Evolutionary conservation across 2,888 invertebrate genomes (phyloP), one percentile per base, ranked within the genome.

Genomic region (Drosophila acutilabella): DNA sequence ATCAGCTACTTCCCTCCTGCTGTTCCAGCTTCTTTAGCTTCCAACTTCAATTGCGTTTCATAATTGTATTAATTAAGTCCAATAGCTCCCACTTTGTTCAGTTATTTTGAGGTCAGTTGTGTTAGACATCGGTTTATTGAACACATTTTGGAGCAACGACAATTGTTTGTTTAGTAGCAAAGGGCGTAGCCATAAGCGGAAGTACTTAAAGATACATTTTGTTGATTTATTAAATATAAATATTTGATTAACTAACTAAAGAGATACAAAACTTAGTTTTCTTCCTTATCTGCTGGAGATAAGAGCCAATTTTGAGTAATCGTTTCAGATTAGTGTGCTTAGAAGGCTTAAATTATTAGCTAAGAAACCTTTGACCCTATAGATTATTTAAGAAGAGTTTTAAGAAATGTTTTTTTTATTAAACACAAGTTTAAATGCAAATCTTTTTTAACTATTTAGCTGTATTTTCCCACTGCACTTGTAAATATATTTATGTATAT

Each of bases 1-100:
- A 71, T 74, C 74, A 60, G 56, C 8, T 11, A 2, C 0, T 47
- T 7, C n/a, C 47, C 26, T 30, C 5, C 42, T n/a, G 11, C 36
- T 16, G 10, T n/a, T 41, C 6, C 50, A 53, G 30, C 61, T 30
- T 47, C 45, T 38, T 47, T 23, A 1, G 30, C 30, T 8, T 18
- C 41, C 41, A 5, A 59, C 30, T n/a, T 5, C 18, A 47, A 23
- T 20, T 40, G 10, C 40, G 18, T 18, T 42, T 20, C 36, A 33
- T 51, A 45, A 38, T 74, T 72, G 44, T 38, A 20, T 78, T 78
- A 64, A 78, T 74, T 74, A 79, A 61, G 61, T 56, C 51, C 60
- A 52, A 62, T 60, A 67, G 53, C 67, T 67, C 51, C 42, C 78
- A 51, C 58, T 54, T 61, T 52, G 13, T 13, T 36, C 36, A 36